These are phyloP conservation scores for Motacilla tschutschensis DNA, from an alignment of 2,113 vertebrate genomes.

Conservation along the genomic window DNA sequence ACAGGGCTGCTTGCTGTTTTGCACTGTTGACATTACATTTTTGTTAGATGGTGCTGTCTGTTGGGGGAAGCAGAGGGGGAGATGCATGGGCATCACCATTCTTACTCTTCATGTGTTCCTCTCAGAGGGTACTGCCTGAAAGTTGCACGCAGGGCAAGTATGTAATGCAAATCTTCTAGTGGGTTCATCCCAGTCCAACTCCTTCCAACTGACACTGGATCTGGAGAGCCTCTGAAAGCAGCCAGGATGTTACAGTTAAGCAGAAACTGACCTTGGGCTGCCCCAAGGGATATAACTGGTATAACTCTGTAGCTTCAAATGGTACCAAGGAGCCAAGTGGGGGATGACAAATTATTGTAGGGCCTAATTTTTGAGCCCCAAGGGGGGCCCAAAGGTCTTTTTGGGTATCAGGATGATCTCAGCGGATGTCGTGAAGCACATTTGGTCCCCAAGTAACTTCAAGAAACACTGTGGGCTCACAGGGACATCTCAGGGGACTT, in stretches of 20 bases:
- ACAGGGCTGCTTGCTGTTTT: neutral
- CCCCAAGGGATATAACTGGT: neutral
- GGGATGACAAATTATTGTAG: neutral
- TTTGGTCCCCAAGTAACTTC: neutral
- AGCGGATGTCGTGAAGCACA: neutral
- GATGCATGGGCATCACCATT: accelerated
- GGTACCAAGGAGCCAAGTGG: neutral
- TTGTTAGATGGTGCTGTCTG: neutral
- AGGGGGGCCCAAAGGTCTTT: neutral
- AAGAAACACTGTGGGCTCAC: neutral
- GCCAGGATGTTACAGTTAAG: neutral
- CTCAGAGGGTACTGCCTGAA: neutral
- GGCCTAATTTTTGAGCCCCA: neutral
- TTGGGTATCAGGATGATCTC: neutral
- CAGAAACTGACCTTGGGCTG: neutral
- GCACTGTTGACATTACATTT: accelerated
- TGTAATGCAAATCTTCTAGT: neutral
- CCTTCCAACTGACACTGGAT: neutral
- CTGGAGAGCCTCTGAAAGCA: neutral
- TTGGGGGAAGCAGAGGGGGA: accelerated
- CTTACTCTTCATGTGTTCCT: accelerated
- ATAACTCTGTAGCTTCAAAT: neutral
- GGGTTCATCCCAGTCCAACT: neutral
- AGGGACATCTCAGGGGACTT: too few relatives aligned
- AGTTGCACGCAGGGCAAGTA: accelerated